Conservation (phyloP, 2,888 invertebrate genomes). For the Agonum fuliginosum region DNA sequence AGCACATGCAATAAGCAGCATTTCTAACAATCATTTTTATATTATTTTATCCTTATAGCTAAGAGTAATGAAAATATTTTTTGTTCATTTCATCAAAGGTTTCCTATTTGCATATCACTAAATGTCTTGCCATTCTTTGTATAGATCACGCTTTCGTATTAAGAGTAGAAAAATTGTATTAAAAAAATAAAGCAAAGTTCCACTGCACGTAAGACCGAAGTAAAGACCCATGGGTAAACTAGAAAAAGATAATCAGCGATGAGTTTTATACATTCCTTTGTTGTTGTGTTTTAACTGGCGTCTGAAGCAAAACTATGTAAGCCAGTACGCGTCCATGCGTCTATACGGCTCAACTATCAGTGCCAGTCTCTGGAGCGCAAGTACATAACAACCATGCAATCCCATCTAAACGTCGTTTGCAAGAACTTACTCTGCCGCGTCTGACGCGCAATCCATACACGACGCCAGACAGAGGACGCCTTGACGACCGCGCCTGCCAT, state of each 20-base stretch:
- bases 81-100: slow-evolving; percentile 4
- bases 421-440: slow-evolving; percentile 56
- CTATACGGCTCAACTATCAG: slow-evolving; percentile 28
- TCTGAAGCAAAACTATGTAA: slow-evolving; percentile 41
- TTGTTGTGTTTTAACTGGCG: neutral
- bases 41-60: neutral
- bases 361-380: slow-evolving; percentile 29
- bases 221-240: slow-evolving; percentile 32
- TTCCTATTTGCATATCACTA: slow-evolving; percentile 6
- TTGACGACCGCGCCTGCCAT: slow-evolving; percentile 71
- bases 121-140: slow-evolving; percentile 33
- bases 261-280: slow-evolving; percentile 13
- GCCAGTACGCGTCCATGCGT: slow-evolving; percentile 39
- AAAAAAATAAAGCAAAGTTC: slow-evolving; percentile 27
- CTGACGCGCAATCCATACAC: slow-evolving; percentile 68
- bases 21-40: slow-evolving; percentile 2
- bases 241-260: slow-evolving; percentile 17
- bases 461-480: slow-evolving; percentile 72
- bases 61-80: too few relatives aligned
- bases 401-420: slow-evolving; percentile 53
- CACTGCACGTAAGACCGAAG: slow-evolving; percentile 16
- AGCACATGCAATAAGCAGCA: slow-evolving; percentile 45
- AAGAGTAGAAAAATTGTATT: neutral
- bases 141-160: neutral
- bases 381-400: slow-evolving; percentile 56